These are phyloP conservation scores for Pangasius mekongensis DNA, from an alignment of 2,797 vertebrate genomes.

Conservation along the genomic window DNA sequence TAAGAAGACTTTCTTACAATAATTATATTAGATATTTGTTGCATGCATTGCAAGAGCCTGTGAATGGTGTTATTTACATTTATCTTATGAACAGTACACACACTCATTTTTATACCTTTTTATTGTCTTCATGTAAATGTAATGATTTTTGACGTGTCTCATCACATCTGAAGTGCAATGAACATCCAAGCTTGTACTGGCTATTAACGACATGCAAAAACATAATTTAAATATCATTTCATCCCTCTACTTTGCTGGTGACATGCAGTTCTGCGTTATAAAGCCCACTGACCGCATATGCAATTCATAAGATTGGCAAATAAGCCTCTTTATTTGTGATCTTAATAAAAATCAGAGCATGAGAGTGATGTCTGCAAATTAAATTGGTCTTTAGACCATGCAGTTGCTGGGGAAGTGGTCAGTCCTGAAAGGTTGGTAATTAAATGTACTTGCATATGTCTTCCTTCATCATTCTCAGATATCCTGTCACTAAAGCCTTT, in stretches of 20 bases:
- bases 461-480: constrained; percentile 12
- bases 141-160: not conserved
- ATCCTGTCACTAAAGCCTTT: constrained; percentile 3
- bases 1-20: not conserved
- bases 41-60: not conserved
- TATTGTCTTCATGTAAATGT: not conserved
- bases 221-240: not conserved
- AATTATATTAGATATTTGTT: not conserved
- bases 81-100: not conserved
- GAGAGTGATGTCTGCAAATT: not conserved
- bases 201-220: not conserved
- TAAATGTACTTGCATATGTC: constrained; percentile 32
- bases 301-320: not conserved
- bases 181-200: not conserved
- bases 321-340: not conserved
- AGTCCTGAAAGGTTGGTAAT: not conserved
- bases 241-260: not conserved
- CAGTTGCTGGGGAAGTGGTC: not conserved
- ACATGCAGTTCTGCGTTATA: not conserved
- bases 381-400: not conserved
- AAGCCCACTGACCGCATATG: not conserved
- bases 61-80: not conserved
- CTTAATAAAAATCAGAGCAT: not conserved
- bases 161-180: not conserved
- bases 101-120: not conserved